A percentile compares a stretch with the other conserved stretches of the same genome.
Evolutionary conservation across 2,888 invertebrate species (phyloP).

Genomic region (Trachelus troglodyta): DNA sequence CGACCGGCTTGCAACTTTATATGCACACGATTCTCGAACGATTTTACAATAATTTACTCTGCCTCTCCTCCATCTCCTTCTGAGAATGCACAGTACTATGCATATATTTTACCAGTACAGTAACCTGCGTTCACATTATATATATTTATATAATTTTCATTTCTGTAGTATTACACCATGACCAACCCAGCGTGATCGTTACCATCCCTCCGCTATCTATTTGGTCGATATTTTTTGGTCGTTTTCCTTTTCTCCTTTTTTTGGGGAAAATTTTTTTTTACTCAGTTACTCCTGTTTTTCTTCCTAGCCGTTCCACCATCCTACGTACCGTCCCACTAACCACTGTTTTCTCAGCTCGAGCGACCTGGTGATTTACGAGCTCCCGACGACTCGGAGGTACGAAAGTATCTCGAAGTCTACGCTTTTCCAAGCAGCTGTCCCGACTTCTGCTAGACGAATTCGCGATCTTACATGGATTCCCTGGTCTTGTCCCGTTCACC

Average conservation of each 20-base stretch:
- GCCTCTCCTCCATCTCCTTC: too few species aligned
- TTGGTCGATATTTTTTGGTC: not conserved
- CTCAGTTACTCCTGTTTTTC: not conserved
- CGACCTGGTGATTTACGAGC: constrained; percentile 12
- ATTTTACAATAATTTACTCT: not conserved
- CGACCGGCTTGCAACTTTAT: not conserved
- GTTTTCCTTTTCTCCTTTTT: not conserved
- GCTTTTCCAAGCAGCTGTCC: not conserved
- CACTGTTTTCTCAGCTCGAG: not conserved
- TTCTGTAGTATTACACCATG: too few species aligned
- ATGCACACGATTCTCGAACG: not conserved
- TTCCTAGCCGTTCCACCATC: not conserved
- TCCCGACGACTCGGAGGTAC: not conserved
- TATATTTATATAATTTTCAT: too few species aligned
- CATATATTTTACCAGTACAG: too few species aligned
- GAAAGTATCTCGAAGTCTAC: not conserved
- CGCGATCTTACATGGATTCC: not conserved
- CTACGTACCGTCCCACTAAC: not conserved
- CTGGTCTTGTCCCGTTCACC: not conserved
- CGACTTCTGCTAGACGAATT: not conserved
- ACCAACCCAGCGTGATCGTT: not conserved
- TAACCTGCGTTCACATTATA: too few species aligned
- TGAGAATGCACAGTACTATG: too few species aligned
- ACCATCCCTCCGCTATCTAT: not conserved
- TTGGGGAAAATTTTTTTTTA: not conserved